Evolutionary conservation across 1,140 invertebrate genomes (phyloP), one percentile per base, ranked within the genome.

Genomic region (Medauroidea extradentata): DNA sequence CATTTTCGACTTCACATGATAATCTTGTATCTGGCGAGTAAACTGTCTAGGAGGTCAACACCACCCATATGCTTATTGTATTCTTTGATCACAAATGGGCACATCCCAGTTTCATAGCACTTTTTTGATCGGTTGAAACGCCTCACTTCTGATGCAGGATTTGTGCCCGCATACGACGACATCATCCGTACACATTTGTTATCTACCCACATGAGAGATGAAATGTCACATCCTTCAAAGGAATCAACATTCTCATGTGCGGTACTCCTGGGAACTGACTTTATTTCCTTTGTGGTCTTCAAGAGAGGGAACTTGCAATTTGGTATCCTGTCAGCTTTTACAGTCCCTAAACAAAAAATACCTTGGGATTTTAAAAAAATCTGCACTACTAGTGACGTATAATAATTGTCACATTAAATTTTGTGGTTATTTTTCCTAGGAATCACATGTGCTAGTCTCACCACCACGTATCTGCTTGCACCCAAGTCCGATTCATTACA

Each of bases 1-100:
- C 73, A 78, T 64, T 77, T 72, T 63, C 68, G 67, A 61, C 67
- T 74, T 69, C 72, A 75, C 38, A 75, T 67, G 62, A 50, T 62
- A 29, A 75, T 73, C 63, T 69, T 64, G 66, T 79, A 76, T 49
- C 71, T 66, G n/a, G 69, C 71, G 57, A 78, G 71, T 34, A 76
- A 64, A 42, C 63, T 71, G 62, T 78, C 73, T 59, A 71, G 68
- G 50, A 75, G 61, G 61, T 78, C 72, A 16, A 78, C 76, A 41
- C 74, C 74, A 48, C 75, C 77, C 77, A 79, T 80, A 64, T 77
- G 71, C 53, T 58, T 65, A 67, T 80, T 79, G 64, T 79, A 80
- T 53, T 71, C 70, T 43, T 64, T 63, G 16, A 79, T 69, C 49
- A 77, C 70, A 63, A 75, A 65, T 51, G 77, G 74, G 63, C 73